Evolutionary conservation across 2,797 vertebrate genomes (phyloP), one percentile per base, ranked within the genome.

Genomic region (Nothura maculosa): DNA sequence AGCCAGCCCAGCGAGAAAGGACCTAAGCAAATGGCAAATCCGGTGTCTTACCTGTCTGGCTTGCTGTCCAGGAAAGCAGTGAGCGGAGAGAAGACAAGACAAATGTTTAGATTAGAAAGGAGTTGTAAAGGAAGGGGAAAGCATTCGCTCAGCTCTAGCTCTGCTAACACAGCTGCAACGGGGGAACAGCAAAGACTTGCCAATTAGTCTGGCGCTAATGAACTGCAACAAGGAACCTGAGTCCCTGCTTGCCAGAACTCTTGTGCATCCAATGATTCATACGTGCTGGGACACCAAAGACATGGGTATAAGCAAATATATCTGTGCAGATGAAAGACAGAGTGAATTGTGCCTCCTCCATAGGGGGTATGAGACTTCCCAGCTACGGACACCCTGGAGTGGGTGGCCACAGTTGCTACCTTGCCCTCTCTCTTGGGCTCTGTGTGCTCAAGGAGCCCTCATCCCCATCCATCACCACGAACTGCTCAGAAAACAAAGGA

Each of bases 1-100:
- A 85, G 70, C 57, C 57, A 69, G 63, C 57, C 70, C 70, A 48
- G 79, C 87, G 63, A 61, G 55, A 34, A 76, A 79, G 72, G 94
- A 50, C 85, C 89, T 87, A 21, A 91, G 57, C 1, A 94, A 93
- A 90, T 4, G 48, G 67, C 87, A 90, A 95, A 92, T 83, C 70
- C 32, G 82, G 57, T 34, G 94, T 97, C 99, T 99, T 98, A 99
- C 99, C 99, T 99, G 99, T 99, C 99, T 89, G 99, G 99, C 97
- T 99, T 99, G 98, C 99, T 99, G 99, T 98, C 98, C 97, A 87
- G 97, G 97, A 96, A 98, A 97, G 98, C 98, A 97, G 97, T 92
- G 85, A 90, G 60, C 81, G 87, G 91, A 93, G 87, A 90, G 73
- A 92, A 96, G 81, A 96, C 85, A 94, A 96, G 80, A 93, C 38